Evolutionary conservation across 2,113 vertebrate genomes (phyloP), one percentile per base, ranked within the genome.

Genomic region (Panthera tigris): DNA sequence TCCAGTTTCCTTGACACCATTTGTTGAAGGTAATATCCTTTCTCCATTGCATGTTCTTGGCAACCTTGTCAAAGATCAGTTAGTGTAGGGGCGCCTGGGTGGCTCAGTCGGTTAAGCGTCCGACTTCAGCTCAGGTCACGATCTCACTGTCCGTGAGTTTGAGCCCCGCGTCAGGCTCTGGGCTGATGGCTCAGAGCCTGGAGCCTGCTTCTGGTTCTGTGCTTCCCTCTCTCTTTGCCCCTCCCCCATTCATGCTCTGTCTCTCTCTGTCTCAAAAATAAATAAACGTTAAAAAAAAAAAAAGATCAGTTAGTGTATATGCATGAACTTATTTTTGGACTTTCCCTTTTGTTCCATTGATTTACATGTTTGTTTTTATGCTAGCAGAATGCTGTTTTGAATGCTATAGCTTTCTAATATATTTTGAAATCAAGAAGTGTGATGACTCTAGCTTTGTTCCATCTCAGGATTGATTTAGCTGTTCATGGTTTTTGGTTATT

Each of bases 141-240:
- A 45, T 45, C 7, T 45, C 0, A 8, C 1, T 7, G 7, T 45
- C 45, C 0, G 8, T 45, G 45, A 45, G 45, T 45, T 45, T 0
- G 9, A 45, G 45, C 45, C 45, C 8, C 0, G 8, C 1, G 45
- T 45, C 8, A 0, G 45, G 45, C 45, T 45, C 45, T 45, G 45
- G 45, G 45, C 45, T 45, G 45, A 45, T 9, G 45, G 45, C 45
- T 45, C 45, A 45, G 45, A 9, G 45, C 45, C 45, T 45, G 45
- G 45, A 9, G 45, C 45, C 45, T 45, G 8, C 45, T 45, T 45
- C 45, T 45, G 45, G 45, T 45, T 45, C 45, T 45, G 45, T 45
- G 45, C 1, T 1, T 45, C 45, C 45, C 45, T 45, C 45, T 45
- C 45, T 45, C 45, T 45, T 0, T 45, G 45, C 45, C 45, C 45